Base-by-base conservation (phyloP, 2,888 invertebrate species). In the Pinctada fucata region DNA sequence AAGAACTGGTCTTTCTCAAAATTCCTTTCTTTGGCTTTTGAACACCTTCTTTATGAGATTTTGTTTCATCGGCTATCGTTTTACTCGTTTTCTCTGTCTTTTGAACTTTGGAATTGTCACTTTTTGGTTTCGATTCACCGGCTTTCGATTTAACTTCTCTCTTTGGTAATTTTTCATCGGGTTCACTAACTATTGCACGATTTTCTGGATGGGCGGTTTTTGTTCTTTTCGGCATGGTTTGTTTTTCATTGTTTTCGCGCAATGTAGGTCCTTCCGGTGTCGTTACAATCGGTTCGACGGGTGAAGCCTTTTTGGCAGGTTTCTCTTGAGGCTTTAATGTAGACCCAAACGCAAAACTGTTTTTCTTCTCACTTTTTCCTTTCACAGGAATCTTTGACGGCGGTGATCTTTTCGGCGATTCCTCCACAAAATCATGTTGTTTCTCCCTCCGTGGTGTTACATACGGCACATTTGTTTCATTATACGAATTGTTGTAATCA, bases 1-100 rank as follows among this genome's bases (percentile, higher is more conserved):
- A 79, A 4, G 79, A 79, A 74, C 70, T 76, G 3, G 79, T 76
- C 71, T 79, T 79, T 70, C 79, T 58, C 10, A 68, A 48, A 48
- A 77, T 77, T 58, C 63, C 58, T 63, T 76, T 76, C 48, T 77
- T 72, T 72, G 68, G 72, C 68, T 72, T 67, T 51, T 13, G 51
- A 13, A 0, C 58, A 13, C 45, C 13, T 13, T 10, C 13, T 58
- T 47, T 71, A 50, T 31, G 10, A 31, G 31, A 31, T 48, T 49
- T 50, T 52, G 50, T 50, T 13, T 10, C n/a, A 16, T 50, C 2
- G n/a, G 3, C 31, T 48, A 13, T 47, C 66, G 10, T n/a, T 50
- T 8, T 69, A 13, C n/a, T 16, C 45, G 58, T 13, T 58, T 58
- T 72, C 1, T n/a, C 45, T 8, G 31, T 47, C 58, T 72, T 72